Percentiles rank a stretch among this genome's conserved stretches.
phyloP scores from a whole-genome alignment of 2,888 invertebrate genomes.

The Rhagonycha lutea region DNA sequence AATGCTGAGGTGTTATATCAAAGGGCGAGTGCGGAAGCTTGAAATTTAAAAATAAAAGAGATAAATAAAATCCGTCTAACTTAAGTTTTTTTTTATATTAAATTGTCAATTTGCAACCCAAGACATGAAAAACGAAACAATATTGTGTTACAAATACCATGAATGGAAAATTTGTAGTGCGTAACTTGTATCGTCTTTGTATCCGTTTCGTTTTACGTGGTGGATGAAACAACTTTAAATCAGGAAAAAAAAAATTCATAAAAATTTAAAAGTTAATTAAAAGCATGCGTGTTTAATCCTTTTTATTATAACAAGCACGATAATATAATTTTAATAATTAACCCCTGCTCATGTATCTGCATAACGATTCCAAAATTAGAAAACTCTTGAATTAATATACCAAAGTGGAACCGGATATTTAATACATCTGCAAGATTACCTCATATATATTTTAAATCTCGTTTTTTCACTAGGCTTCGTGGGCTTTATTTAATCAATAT shows the following conservation, averaged over 20 bases:
- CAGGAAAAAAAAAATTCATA: not conserved
- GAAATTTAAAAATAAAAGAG: not conserved
- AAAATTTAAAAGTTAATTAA: not conserved
- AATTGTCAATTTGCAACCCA: not conserved
- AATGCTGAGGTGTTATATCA: not conserved
- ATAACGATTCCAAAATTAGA: conserved; percentile 21
- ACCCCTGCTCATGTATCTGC: not conserved
- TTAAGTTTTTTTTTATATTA: not conserved
- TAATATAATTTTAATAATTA: not conserved
- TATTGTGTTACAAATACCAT: not conserved
- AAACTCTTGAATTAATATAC: conserved; percentile 21
- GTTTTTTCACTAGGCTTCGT: not conserved
- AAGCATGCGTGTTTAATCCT: not conserved
- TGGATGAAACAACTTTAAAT: not conserved
- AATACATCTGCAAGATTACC: conserved; percentile 7
- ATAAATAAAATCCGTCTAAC: not conserved
- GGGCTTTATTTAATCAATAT: not conserved
- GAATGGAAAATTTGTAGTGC: not conserved
- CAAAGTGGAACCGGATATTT: conserved; percentile 25
- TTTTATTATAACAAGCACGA: not conserved
- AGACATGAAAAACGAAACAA: not conserved
- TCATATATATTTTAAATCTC: not conserved
- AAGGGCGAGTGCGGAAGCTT: not conserved
- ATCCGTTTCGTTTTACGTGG: not conserved
- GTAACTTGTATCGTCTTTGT: not conserved